Evolutionary conservation across 2,113 vertebrate genomes (phyloP).

Genomic region (Oryctolagus cuniculus): DNA sequence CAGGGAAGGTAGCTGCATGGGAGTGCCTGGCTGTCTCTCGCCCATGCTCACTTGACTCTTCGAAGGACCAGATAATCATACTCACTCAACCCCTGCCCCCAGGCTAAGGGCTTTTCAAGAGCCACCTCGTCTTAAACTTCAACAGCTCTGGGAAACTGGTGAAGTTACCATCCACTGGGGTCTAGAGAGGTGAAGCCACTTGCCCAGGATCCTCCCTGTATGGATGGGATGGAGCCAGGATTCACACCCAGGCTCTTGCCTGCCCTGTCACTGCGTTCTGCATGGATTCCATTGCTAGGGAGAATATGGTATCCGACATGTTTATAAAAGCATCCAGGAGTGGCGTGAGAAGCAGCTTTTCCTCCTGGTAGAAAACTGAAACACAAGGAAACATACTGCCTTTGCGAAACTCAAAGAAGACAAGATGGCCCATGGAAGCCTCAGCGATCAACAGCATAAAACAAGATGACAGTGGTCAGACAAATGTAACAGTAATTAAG

Average conservation of each 20-base stretch:
- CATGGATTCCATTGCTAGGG: not conserved
- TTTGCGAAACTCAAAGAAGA: conserved; percentile 14
- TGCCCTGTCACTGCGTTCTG: not conserved
- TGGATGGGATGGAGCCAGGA: not conserved
- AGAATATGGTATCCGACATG: conserved; percentile 6
- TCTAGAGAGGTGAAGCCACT: not conserved
- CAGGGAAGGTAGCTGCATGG: not conserved
- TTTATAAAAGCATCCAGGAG: not conserved
- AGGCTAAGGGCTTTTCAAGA: not conserved
- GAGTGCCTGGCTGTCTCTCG: not conserved
- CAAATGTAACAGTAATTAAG: conserved; percentile 51
- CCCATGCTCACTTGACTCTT: not conserved
- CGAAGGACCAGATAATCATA: not conserved
- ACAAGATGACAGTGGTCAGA: conserved; percentile 31
- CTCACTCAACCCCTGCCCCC: no score
- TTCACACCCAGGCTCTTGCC: not conserved
- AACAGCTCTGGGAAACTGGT: not conserved
- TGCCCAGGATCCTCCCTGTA: not conserved
- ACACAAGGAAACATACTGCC: conserved; percentile 56
- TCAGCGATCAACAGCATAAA: conserved; percentile 31
- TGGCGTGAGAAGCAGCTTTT: conserved; percentile 27
- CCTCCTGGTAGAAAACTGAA: conserved; percentile 58
- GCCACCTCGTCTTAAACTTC: not conserved
- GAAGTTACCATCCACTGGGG: not conserved
- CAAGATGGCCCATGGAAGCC: not conserved